Conservation (phyloP, 2,113 vertebrate species). For the Misgurnus mizolepis region DNA sequence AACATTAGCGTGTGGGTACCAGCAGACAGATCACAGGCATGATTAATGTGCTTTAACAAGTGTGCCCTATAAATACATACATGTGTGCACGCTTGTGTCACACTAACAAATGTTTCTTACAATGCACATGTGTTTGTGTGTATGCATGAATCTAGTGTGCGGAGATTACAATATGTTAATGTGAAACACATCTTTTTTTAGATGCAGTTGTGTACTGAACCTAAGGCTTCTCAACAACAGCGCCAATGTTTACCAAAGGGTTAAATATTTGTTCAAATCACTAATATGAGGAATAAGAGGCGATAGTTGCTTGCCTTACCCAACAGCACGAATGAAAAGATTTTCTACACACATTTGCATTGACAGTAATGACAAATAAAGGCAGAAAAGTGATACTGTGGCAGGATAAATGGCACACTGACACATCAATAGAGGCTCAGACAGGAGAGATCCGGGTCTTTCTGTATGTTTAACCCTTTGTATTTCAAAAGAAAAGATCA, state of each 20-base stretch:
- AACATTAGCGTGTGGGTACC: conserved; percentile 20
- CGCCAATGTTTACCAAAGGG: too few species aligned
- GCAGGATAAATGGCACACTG: neutral
- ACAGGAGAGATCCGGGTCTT: neutral
- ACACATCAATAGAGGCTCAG: neutral
- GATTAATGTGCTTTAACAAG: conserved; percentile 43
- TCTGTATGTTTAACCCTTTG: neutral
- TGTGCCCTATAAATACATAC: conserved; percentile 10
- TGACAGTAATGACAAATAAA: conserved; percentile 2
- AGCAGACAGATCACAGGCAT: conserved; percentile 2
- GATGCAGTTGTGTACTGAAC: neutral
- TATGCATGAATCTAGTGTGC: neutral
- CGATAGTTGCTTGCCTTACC: too few species aligned
- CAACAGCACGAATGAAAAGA: too few species aligned
- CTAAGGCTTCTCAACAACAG: too few species aligned
- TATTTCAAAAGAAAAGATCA: conserved; percentile 4
- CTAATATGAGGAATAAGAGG: too few species aligned
- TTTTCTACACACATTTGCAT: neutral
- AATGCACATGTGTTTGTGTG: neutral
- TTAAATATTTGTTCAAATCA: too few species aligned
- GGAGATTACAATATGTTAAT: neutral
- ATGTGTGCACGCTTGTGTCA: conserved; percentile 37
- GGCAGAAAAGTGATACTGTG: conserved; percentile 18
- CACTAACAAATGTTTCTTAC: conserved; percentile 16
- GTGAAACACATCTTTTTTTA: neutral